phyloP scores from a whole-genome alignment of 2,888 invertebrate species.

The Brenthis hecate region DNA sequence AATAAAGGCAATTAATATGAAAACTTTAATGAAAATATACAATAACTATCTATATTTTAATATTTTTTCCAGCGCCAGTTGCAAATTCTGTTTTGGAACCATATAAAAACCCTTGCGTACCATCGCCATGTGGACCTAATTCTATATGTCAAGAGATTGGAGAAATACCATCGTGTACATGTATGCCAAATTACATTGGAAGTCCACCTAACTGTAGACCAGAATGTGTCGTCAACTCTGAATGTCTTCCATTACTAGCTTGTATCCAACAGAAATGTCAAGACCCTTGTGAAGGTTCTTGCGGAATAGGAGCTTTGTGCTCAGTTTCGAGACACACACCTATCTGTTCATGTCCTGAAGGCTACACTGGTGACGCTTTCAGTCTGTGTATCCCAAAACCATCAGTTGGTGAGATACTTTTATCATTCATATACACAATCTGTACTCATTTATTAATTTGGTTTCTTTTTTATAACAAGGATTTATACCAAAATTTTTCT shows the following conservation, averaged over 20 bases:
- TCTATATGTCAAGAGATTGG: constrained; percentile 84
- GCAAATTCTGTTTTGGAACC: constrained; percentile 75
- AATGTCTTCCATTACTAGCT: constrained; percentile 85
- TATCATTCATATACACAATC: no score
- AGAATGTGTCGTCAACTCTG: constrained; percentile 87
- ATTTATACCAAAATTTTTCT: constrained; percentile 21
- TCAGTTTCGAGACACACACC: constrained; percentile 87
- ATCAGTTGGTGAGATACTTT: constrained; percentile 57
- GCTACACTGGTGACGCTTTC: constrained; percentile 86
- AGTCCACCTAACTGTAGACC: constrained; percentile 86
- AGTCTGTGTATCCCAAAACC: constrained; percentile 72
- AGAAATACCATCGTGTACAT: constrained; percentile 84
- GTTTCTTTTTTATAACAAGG: no score
- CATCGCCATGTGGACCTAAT: constrained; percentile 88
- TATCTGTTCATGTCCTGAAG: constrained; percentile 87
- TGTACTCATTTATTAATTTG: no score
- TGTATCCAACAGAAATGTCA: constrained; percentile 88
- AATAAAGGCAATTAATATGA: background rate
- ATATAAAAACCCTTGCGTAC: constrained; percentile 80
- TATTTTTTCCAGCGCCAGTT: constrained; percentile 61
- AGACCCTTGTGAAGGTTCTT: constrained; percentile 88
- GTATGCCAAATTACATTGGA: constrained; percentile 83
- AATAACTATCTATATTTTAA: background rate
- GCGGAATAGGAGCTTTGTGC: constrained; percentile 84
- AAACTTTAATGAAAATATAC: no score